phyloP scores from a whole-genome alignment of 2,113 vertebrate genomes.

The Aspiorhynchus laticeps region DNA sequence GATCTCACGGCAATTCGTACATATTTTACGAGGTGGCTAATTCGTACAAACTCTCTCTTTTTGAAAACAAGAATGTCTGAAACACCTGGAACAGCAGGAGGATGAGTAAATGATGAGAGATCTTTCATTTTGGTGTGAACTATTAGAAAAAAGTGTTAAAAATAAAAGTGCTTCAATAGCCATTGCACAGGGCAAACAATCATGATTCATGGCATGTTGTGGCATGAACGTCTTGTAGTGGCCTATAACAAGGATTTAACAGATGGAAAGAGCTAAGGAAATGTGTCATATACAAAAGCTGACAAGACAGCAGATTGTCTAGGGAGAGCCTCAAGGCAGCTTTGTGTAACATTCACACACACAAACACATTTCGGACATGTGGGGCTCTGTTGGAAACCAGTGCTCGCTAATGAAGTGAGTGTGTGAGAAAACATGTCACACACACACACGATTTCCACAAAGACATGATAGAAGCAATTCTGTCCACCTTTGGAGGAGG shows the following conservation, averaged over 20 bases:
- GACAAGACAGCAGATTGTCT: conserved; percentile 50
- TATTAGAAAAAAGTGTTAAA: not conserved
- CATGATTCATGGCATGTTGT: not conserved
- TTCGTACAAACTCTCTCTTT: no score
- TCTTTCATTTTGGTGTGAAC: not conserved
- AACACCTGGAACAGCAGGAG: not conserved
- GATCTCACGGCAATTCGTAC: no score
- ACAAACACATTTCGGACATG: conserved; percentile 38
- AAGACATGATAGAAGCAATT: not conserved
- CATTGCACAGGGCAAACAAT: not conserved
- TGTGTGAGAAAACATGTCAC: conserved; percentile 33
- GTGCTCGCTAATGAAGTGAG: conserved; percentile 42
- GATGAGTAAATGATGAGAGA: not conserved
- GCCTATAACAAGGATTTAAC: conserved; percentile 14
- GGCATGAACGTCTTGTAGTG: not conserved
- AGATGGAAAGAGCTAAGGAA: conserved; percentile 12
- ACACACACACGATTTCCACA: not conserved
- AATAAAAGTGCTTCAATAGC: not conserved
- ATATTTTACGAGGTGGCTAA: no score
- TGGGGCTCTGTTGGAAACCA: conserved; percentile 38
- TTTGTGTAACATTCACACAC: conserved; percentile 22
- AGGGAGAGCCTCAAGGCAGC: conserved; percentile 6
- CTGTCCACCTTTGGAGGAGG: conserved; percentile 29
- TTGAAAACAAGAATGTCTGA: not conserved
- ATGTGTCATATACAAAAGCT: conserved; percentile 10